Evolutionary conservation across 1,140 invertebrate genomes (phyloP).

Genomic region (Lysiphlebus fabarum): DNA sequence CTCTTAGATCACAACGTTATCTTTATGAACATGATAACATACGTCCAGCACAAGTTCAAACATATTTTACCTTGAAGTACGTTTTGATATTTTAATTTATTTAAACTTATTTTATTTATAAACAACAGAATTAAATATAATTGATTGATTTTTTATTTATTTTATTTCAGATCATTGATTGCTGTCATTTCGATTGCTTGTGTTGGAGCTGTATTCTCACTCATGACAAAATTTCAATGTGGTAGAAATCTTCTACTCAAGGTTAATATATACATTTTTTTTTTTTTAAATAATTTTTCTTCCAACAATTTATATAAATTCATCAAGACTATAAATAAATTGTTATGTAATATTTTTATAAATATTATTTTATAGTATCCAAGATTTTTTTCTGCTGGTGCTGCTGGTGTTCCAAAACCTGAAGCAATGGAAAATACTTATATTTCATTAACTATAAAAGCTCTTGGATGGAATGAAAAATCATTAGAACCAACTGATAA

Average conservation of each 20-base stretch:
- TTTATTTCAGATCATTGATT: conserved; percentile 45
- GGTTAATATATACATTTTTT: conserved; percentile 53
- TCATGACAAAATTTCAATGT: conserved; percentile 65
- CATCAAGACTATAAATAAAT: conserved; percentile 10
- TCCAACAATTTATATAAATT: neutral
- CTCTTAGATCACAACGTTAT: conserved; percentile 71
- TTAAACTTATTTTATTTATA: conserved; percentile 1
- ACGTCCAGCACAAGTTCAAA: conserved; percentile 68
- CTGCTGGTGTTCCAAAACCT: conserved; percentile 65
- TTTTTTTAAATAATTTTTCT: conserved; percentile 17
- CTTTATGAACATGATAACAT: conserved; percentile 67
- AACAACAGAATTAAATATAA: neutral
- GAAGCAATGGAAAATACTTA: conserved; percentile 61
- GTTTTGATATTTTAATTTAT: conserved; percentile 19
- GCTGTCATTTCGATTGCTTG: conserved; percentile 55
- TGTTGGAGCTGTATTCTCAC: conserved; percentile 60
- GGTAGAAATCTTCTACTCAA: conserved; percentile 66
- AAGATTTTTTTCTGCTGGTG: conserved; percentile 69
- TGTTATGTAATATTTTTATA: conserved; percentile 15
- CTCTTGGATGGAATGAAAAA: conserved; percentile 73
- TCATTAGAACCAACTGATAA: conserved; percentile 61
- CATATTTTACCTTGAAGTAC: conserved; percentile 61
- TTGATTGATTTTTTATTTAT: conserved; percentile 1
- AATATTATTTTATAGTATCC: conserved; percentile 61
- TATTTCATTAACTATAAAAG: conserved; percentile 70